Conservation (phyloP, 2,113 vertebrate species). For the Alethe diademata region DNA sequence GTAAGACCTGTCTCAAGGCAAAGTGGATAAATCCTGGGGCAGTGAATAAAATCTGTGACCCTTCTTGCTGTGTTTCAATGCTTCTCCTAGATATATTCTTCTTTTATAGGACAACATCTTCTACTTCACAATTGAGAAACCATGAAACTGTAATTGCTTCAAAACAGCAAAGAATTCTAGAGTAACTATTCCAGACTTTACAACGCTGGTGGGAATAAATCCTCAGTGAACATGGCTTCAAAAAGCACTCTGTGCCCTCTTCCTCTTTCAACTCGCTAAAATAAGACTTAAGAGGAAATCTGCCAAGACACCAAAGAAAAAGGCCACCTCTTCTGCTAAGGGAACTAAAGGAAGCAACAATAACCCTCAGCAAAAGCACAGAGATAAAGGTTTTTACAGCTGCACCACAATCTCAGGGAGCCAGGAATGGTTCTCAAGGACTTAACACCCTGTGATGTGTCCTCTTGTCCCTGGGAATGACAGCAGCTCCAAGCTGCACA, state of each 20-base stretch:
- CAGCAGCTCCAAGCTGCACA: not conserved
- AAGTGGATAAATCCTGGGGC: not conserved
- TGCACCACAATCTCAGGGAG: not conserved
- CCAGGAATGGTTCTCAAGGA: not conserved
- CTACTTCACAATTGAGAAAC: not conserved
- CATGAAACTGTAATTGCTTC: not conserved
- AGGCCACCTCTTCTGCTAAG: slow-evolving; percentile 26
- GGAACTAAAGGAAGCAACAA: not conserved
- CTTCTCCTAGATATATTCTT: not conserved
- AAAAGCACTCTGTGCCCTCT: slow-evolving; percentile 10
- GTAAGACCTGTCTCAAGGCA: not conserved
- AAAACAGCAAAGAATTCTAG: not conserved
- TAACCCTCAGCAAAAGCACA: not conserved
- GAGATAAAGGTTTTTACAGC: not conserved
- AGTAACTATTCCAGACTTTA: not conserved
- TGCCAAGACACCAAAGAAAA: slow-evolving; percentile 7
- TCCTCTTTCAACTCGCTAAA: slow-evolving; percentile 40
- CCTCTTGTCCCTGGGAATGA: not conserved
- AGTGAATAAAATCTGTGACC: not conserved
- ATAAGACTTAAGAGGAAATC: slow-evolving; percentile 39
- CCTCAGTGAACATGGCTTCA: not conserved
- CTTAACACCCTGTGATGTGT: not conserved
- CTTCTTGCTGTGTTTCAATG: not conserved
- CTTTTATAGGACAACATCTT: not conserved
- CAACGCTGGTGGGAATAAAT: not conserved